Base-by-base conservation (phyloP, 2,113 vertebrate species). In the Megalops atlanticus region DNA sequence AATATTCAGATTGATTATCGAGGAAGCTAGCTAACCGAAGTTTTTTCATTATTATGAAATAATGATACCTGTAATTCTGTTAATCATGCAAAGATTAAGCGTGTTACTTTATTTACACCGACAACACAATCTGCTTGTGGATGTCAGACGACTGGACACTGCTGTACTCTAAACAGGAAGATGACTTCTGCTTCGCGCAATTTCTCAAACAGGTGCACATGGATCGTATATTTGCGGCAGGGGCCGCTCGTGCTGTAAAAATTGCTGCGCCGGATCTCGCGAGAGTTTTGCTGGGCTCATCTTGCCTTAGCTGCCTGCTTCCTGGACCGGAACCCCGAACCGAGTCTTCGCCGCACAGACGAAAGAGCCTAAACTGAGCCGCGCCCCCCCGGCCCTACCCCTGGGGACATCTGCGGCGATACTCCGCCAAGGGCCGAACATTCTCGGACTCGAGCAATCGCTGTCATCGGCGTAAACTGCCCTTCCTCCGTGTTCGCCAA, bases 381-480 rank as follows among this genome's bases (percentile, higher is more conserved):
- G 74, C 80, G 78, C 38, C 85, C 86, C 87, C 85, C 11, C 4
- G 7, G 8, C 74, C 41, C 43, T 11, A 58, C 76, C 76, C 85
- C 82, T 85, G 77, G 49, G 80, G 68, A 82, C 68, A 71, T 49
- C 64, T 70, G 76, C 64, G 38, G 77, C 70, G 36, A 78, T 21
- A 71, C 40, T n/a, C n/a, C 35, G 38, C 80, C 41, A 31, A n/a
- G 64, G 79, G 79, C 81, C 84, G 64, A 49, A 24, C 21, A 78
- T 71, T 68, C 75, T 45, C 71, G 81, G 79, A 35, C 41, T 81
- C 54, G 16, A 82, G 75, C 35, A 76, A 33, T 76, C 15, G 54
- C 36, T 73, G 36, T 39, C 74, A 40, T 54, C 21, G 27, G 35
- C 40, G 75, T 68, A 77, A 41, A 68, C 38, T 58, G 52, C 45